Evolutionary conservation across 2,888 invertebrate genomes (phyloP).

Genomic region (Coelinius sp.): DNA sequence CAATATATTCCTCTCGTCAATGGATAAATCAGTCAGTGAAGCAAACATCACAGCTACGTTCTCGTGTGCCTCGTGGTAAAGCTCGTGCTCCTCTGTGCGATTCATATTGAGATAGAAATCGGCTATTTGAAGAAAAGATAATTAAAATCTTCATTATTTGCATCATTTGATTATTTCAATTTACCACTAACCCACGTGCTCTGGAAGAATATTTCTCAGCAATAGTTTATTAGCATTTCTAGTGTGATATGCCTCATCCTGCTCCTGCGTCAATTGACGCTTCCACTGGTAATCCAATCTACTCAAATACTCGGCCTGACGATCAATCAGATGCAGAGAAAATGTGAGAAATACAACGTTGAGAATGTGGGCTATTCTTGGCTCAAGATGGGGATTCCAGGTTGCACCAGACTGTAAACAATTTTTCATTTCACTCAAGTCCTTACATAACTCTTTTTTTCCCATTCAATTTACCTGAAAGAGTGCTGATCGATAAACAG

Average conservation of each 20-base stretch:
- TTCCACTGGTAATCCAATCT: conserved; percentile 90
- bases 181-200: conserved; percentile 83
- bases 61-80: conserved; percentile 91
- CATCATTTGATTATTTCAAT: background rate
- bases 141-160: background rate
- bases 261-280: conserved; percentile 82
- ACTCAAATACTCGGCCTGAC: conserved; percentile 91
- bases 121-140: conserved; percentile 72
- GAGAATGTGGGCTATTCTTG: conserved; percentile 81
- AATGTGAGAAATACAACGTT: conserved; percentile 81
- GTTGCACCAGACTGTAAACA: conserved; percentile 76
- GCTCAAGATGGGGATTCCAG: conserved; percentile 80
- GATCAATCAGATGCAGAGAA: conserved; percentile 87
- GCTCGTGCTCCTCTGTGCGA: conserved; percentile 78
- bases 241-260: conserved; percentile 88
- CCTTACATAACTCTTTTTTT: background rate
- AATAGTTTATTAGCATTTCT: conserved; percentile 90
- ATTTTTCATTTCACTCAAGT: background rate
- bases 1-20: conserved; percentile 78
- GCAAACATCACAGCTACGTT: conserved; percentile 97
- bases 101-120: conserved; percentile 83
- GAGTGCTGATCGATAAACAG: conserved; percentile 74
- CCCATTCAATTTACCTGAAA: conserved; percentile 71
- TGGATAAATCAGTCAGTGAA: conserved; percentile 84
- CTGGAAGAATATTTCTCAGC: conserved; percentile 92